A percentile compares a stretch with the other conserved stretches of the same genome.
Conservation (phyloP, 2,113 vertebrate genomes). For the Plecotus auritus region DNA sequence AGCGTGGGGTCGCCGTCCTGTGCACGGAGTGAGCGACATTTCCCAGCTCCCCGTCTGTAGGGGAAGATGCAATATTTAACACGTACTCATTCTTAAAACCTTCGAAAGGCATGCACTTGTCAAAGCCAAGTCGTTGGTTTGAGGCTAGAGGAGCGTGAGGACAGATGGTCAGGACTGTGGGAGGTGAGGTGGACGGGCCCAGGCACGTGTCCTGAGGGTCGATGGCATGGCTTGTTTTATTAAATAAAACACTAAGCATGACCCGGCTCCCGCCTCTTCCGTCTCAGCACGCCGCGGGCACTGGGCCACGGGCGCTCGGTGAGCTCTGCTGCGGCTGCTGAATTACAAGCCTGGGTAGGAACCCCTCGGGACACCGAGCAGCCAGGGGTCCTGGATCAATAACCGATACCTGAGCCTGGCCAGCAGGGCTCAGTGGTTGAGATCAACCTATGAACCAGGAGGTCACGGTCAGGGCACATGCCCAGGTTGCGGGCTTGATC, state of each 20-base stretch:
- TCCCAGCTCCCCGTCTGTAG: background rate
- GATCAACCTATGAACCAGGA: no score
- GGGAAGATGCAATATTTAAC: background rate
- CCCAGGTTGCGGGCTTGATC: no score
- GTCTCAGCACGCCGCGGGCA: background rate
- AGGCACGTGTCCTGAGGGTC: background rate
- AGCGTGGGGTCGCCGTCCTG: slow-evolving; percentile 94
- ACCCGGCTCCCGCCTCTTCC: background rate
- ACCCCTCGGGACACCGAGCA: background rate
- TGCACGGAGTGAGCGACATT: slow-evolving; percentile 88
- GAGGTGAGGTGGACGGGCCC: rapidly evolving
- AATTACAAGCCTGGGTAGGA: background rate
- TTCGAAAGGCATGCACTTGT: background rate
- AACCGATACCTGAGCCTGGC: background rate
- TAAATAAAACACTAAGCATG: slow-evolving; percentile 72
- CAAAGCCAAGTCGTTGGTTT: background rate
- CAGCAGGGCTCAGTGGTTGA: no score
- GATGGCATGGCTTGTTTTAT: background rate
- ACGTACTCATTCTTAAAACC: background rate
- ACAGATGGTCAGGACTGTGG: rapidly evolving
- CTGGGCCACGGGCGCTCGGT: no score
- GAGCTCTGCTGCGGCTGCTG: background rate
- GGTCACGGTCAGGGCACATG: no score
- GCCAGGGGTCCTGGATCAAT: background rate
- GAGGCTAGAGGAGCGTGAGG: background rate